These are phyloP conservation scores for Seira sanloemensis DNA, from an alignment of 2,888 invertebrate species.

Conservation along the genomic window DNA sequence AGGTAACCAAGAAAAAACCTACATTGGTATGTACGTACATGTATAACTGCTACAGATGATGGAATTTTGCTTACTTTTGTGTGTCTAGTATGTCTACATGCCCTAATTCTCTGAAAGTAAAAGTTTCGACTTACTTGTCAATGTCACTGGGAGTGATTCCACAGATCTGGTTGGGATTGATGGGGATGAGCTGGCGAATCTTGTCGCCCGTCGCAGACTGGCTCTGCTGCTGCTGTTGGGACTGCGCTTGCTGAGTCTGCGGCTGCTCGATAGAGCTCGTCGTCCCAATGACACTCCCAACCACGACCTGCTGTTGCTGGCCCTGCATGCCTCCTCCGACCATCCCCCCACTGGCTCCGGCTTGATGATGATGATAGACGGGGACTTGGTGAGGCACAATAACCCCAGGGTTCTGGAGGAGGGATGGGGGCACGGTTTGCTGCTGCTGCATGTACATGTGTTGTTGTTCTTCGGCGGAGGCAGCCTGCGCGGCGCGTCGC, in stretches of 20 bases:
- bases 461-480: too few species aligned
- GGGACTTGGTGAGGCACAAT: constrained; percentile 1
- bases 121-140: constrained; percentile 86
- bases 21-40: too few species aligned
- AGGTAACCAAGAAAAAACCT: too few species aligned
- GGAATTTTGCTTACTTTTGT: too few species aligned
- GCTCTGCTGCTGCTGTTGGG: too few species aligned
- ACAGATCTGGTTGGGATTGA: constrained; percentile 77
- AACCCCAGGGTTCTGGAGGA: neutral
- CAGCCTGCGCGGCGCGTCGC: constrained; percentile 15
- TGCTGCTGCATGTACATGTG: too few species aligned
- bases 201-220: constrained; percentile 63
- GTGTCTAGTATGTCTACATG: too few species aligned
- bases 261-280: constrained; percentile 34
- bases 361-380: neutral
- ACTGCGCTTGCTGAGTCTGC: neutral
- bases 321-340: too few species aligned
- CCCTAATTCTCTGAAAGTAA: too few species aligned
- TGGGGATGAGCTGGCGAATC: constrained; percentile 71
- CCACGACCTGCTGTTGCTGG: constrained; percentile 22
- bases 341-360: too few species aligned
- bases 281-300: constrained; percentile 35
- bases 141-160: constrained; percentile 95
- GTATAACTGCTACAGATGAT: too few species aligned
- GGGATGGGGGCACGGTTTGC: too few species aligned